These are phyloP conservation scores for Orbicella faveolata DNA, from an alignment of 64 coral and sea anemone species.

Conservation along the genomic window DNA sequence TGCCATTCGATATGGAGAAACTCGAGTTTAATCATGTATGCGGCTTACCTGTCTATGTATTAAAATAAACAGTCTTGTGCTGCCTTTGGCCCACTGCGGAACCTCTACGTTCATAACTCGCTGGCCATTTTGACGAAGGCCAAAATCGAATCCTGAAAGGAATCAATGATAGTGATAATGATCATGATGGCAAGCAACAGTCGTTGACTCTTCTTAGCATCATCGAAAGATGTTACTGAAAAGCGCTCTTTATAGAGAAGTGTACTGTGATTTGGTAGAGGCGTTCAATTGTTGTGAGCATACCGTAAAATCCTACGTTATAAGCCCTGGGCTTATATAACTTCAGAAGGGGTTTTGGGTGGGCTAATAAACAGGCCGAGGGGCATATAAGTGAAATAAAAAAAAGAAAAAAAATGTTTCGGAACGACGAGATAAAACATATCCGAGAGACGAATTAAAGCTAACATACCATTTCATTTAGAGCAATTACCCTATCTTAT, in stretches of 20 bases:
- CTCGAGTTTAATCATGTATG: background rate
- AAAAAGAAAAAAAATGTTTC: too few species aligned
- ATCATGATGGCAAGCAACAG: background rate
- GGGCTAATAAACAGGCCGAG: too few species aligned
- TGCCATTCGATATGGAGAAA: background rate
- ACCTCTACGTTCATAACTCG: slow-evolving; percentile 86
- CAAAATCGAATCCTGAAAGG: slow-evolving; percentile 85
- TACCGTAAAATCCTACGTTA: too few species aligned
- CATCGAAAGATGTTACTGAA: background rate
- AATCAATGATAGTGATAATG: background rate
- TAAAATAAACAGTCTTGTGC: slow-evolving; percentile 70
- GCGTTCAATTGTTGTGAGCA: too few species aligned
- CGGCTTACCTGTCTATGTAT: slow-evolving; percentile 80
- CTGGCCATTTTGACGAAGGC: slow-evolving; percentile 84
- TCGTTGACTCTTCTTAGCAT: background rate
- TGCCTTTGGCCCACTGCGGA: slow-evolving; percentile 80
- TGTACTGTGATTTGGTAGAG: too few species aligned
- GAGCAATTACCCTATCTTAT: too few species aligned
- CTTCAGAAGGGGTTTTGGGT: too few species aligned
- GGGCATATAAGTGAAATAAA: too few species aligned
- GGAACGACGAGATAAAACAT: too few species aligned
- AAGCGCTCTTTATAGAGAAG: background rate
- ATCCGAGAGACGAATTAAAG: too few species aligned
- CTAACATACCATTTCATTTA: too few species aligned
- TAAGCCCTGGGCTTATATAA: too few species aligned